A percentile compares a stretch with the other conserved stretches of the same genome.
Evolutionary conservation across 2,113 vertebrate genomes (phyloP).

Genomic region (Epinephelus cyanopodus): DNA sequence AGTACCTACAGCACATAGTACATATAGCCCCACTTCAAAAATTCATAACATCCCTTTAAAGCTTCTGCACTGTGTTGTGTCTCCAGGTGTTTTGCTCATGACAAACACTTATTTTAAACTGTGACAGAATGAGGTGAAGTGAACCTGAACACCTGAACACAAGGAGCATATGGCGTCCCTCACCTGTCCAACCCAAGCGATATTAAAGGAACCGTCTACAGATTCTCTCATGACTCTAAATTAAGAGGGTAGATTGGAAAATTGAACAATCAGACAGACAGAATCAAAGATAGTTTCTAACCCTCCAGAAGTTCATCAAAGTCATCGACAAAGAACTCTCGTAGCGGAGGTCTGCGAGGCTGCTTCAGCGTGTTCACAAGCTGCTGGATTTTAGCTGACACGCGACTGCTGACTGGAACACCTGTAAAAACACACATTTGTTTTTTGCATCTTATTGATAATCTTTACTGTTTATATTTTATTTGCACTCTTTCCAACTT

Average conservation of each 20-base stretch:
- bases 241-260: conserved; percentile 25
- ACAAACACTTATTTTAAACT: background rate
- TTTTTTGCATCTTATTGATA: background rate
- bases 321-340: conserved; percentile 99
- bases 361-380: conserved; percentile 98
- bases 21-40: too few species aligned
- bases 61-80: too few species aligned
- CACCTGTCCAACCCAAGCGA: background rate
- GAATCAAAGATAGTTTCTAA: conserved; percentile 64
- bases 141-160: background rate
- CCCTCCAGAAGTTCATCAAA: conserved; percentile 99
- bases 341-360: conserved; percentile 95
- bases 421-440: conserved; percentile 81
- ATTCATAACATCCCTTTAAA: too few species aligned
- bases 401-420: conserved; percentile 98
- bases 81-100: background rate
- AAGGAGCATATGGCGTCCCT: background rate
- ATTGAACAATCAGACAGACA: conserved; percentile 16
- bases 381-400: conserved; percentile 99
- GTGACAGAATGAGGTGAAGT: background rate
- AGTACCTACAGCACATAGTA: too few species aligned
- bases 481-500: background rate
- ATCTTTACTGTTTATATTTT: background rate
- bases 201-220: background rate
- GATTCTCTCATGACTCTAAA: conserved; percentile 16